Conservation (phyloP, 2,797 vertebrate species). For the Sebastes umbrosus region DNA sequence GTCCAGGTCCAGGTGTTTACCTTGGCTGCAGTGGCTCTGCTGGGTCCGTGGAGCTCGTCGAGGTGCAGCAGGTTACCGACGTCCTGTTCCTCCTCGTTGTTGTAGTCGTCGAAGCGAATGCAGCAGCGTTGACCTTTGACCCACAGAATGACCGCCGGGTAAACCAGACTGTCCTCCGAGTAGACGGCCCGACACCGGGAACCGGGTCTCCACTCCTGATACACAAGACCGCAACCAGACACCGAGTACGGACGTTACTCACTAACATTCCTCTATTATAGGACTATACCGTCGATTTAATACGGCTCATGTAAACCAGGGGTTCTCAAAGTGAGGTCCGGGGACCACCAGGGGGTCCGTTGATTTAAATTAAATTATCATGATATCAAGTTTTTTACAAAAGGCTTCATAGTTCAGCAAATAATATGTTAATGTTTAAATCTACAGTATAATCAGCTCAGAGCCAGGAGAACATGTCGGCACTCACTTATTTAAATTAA, state of each 20-base stretch:
- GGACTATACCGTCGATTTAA: too few species aligned
- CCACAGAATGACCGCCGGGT: conserved; percentile 69
- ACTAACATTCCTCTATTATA: too few species aligned
- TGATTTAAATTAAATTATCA: too few species aligned
- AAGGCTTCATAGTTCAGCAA: too few species aligned
- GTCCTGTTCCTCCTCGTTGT: conserved; percentile 73
- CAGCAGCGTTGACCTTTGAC: conserved; percentile 62
- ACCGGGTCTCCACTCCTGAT: conserved; percentile 69
- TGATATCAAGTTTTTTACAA: too few species aligned
- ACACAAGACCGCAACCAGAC: neutral
- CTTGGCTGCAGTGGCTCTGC: neutral
- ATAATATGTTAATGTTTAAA: too few species aligned
- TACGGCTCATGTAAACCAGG: too few species aligned
- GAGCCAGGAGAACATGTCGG: too few species aligned
- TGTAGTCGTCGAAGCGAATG: conserved; percentile 66
- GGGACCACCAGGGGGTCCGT: too few species aligned
- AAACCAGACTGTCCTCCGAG: conserved; percentile 67
- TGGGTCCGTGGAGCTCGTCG: conserved; percentile 9
- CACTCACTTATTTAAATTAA: too few species aligned
- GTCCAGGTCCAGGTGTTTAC: neutral
- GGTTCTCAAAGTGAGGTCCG: too few species aligned
- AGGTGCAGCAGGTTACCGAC: conserved; percentile 51
- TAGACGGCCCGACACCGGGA: conserved; percentile 67
- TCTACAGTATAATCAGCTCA: too few species aligned
- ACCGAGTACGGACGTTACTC: neutral